These are phyloP conservation scores for Rousettus madagascariensis DNA, from an alignment of 2,797 vertebrate species.

Conservation along the genomic window DNA sequence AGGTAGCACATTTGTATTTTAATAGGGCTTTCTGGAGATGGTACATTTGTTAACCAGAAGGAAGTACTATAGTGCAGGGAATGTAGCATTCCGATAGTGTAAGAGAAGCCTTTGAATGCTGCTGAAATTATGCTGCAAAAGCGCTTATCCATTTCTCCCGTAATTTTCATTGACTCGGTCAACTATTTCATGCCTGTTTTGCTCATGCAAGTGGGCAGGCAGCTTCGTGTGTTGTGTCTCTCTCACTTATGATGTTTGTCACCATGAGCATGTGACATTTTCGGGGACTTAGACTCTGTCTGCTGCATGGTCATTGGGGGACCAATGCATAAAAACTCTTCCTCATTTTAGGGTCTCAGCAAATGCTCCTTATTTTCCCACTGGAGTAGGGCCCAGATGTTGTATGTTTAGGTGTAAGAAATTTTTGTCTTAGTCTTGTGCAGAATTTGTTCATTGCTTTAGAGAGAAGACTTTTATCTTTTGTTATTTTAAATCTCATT, in stretches of 20 bases:
- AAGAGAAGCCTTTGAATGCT: neutral
- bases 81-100: neutral
- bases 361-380: neutral
- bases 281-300: neutral
- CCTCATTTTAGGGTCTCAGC: neutral
- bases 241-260: neutral
- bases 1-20: conserved; percentile 44
- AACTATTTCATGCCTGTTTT: neutral
- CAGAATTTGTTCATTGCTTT: neutral
- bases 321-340: neutral
- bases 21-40: conserved; percentile 4
- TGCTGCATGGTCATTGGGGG: neutral
- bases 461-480: neutral
- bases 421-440: neutral
- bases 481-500: neutral
- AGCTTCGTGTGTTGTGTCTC: fast-evolving
- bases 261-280: neutral
- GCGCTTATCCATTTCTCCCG: too few relatives aligned
- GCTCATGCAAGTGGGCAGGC: neutral
- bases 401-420: neutral
- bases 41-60: neutral
- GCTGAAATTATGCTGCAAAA: neutral
- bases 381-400: neutral
- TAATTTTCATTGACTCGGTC: neutral
- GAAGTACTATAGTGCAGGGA: neutral